Conservation (phyloP, 2,113 vertebrate genomes). For the Perca fluviatilis region DNA sequence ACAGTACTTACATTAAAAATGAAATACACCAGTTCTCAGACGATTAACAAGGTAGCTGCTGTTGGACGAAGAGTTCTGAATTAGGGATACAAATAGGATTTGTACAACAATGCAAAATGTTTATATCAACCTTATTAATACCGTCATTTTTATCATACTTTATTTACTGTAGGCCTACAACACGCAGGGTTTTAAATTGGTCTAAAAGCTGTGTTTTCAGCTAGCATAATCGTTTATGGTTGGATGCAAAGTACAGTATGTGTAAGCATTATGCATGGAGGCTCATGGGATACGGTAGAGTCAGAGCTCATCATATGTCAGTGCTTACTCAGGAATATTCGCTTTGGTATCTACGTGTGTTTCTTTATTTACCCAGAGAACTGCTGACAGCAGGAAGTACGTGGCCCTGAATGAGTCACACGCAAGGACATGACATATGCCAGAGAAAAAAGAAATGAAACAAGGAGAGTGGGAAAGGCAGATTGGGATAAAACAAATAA, state of each 20-base stretch:
- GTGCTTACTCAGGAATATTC: conserved; percentile 61
- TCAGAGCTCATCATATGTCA: conserved; percentile 42
- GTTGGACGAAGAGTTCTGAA: background rate
- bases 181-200: background rate
- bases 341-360: conserved; percentile 37
- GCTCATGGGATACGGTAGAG: conserved; percentile 43
- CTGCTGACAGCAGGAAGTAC: conserved; percentile 54
- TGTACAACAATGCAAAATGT: background rate
- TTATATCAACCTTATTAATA: background rate
- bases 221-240: conserved; percentile 8
- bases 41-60: background rate
- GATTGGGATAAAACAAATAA: background rate
- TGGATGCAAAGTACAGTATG: conserved; percentile 35
- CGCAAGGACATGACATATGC: conserved; percentile 40
- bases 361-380: conserved; percentile 61
- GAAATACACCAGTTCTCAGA: too few relatives aligned
- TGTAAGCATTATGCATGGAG: conserved; percentile 41
- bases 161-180: background rate
- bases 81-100: background rate
- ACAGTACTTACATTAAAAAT: background rate
- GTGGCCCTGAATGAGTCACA: conserved; percentile 55
- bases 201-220: conserved; percentile 21
- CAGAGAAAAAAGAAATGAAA: conserved; percentile 29
- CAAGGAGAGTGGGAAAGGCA: background rate
- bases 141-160: background rate